Conservation (phyloP, 2,888 invertebrate genomes). For the Temnothorax unifasciatus region DNA sequence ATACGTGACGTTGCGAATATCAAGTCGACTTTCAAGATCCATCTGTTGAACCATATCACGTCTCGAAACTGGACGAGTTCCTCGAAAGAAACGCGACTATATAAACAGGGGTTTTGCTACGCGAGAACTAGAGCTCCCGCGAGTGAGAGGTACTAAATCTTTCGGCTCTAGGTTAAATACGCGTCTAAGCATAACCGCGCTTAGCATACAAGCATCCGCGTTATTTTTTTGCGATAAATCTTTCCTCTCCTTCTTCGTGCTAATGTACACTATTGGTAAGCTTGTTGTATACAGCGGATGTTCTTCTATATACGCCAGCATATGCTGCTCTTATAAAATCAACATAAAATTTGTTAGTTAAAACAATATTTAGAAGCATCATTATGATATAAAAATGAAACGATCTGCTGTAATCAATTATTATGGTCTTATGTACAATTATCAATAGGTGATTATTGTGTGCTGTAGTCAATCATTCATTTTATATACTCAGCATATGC, state of each 20-base stretch:
- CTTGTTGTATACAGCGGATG: neutral
- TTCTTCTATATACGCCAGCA: neutral
- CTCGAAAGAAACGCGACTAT: neutral
- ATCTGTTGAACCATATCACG: neutral
- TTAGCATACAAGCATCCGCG: slow-evolving; percentile 17
- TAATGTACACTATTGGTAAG: neutral
- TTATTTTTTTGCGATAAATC: slow-evolving; percentile 29
- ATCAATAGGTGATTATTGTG: neutral
- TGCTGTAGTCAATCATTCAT: neutral
- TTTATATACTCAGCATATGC: neutral
- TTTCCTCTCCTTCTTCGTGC: neutral
- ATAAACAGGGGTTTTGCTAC: slow-evolving; percentile 12
- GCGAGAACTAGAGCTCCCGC: slow-evolving; percentile 48
- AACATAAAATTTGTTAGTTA: neutral
- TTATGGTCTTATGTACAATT: neutral
- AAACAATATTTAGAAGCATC: neutral
- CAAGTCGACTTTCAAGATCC: neutral
- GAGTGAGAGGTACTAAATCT: slow-evolving; percentile 57
- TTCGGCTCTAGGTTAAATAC: slow-evolving; percentile 54
- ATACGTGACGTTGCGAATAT: neutral
- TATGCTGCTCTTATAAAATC: neutral
- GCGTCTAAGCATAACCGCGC: slow-evolving; percentile 9
- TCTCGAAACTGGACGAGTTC: neutral
- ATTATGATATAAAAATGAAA: neutral
- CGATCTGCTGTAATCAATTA: neutral